phyloP scores from a whole-genome alignment of 1,140 invertebrate species.

The Coelopa frigida region DNA sequence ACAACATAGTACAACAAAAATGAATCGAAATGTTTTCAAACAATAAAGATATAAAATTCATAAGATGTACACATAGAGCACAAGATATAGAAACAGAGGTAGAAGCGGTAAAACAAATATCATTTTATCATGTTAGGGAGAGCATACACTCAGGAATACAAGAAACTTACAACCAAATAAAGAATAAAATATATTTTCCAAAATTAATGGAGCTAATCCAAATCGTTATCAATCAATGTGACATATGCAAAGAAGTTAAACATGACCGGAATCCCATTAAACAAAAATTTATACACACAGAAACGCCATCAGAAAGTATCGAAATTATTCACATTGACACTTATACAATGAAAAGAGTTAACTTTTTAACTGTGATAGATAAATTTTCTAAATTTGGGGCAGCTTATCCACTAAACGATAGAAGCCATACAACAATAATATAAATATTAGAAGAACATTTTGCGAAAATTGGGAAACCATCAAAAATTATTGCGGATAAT shows the following conservation, averaged over 20 bases:
- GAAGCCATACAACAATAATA: constrained; percentile 11
- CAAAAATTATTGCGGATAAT: constrained; percentile 12
- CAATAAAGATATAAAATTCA: constrained; percentile 15
- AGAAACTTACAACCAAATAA: constrained; percentile 11
- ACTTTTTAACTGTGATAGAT: constrained; percentile 14
- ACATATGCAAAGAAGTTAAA: constrained; percentile 12
- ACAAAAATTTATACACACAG: constrained; percentile 13
- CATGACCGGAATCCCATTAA: constrained; percentile 15
- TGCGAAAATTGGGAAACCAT: constrained; percentile 7
- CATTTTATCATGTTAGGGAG: constrained; percentile 13
- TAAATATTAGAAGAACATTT: constrained; percentile 8
- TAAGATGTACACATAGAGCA: constrained; percentile 13
- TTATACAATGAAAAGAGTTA: constrained; percentile 6
- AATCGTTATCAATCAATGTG: constrained; percentile 13
- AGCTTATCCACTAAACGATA: constrained; percentile 5
- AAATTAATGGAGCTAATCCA: constrained; percentile 8
- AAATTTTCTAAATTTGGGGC: constrained; percentile 12
- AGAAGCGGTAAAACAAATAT: constrained; percentile 17
- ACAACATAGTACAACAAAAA: constrained; percentile 15
- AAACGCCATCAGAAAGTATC: constrained; percentile 15
- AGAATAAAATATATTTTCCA: constrained; percentile 11
- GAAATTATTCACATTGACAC: constrained; percentile 14
- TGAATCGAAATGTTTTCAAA: constrained; percentile 16
- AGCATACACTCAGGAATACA: constrained; percentile 14
- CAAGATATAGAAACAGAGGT: constrained; percentile 14